phyloP scores from a whole-genome alignment of 1,140 invertebrate genomes.

The Palaemon carinicauda region DNA sequence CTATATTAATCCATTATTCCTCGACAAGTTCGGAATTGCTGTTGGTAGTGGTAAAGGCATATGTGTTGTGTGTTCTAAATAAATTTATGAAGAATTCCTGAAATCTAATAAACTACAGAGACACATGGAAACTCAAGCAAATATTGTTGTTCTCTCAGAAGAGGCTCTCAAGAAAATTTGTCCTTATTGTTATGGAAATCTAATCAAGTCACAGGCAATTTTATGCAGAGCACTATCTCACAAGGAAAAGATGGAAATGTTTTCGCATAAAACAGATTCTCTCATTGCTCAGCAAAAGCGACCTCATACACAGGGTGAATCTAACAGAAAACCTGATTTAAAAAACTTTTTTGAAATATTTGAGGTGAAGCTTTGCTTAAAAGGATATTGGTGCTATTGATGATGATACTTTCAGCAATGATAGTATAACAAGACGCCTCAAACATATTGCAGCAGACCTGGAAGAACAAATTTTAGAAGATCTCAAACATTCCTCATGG shows the following conservation, averaged over 20 bases:
- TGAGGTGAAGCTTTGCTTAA: slow-evolving; percentile 11
- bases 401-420: too few species aligned
- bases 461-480: too few species aligned
- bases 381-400: not conserved
- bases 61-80: slow-evolving; percentile 12
- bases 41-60: not conserved
- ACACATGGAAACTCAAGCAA: slow-evolving; percentile 9
- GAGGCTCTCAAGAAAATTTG: not conserved
- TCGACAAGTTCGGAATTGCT: not conserved
- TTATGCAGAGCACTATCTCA: not conserved
- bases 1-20: not conserved
- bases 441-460: too few species aligned
- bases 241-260: slow-evolving; percentile 7
- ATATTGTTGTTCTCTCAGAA: slow-evolving; percentile 5
- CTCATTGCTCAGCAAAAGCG: slow-evolving; percentile 12
- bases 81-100: not conserved
- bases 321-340: not conserved
- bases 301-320: not conserved
- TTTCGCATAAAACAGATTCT: slow-evolving; percentile 12
- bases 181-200: not conserved
- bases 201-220: not conserved
- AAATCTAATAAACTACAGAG: slow-evolving; percentile 10
- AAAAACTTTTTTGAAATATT: not conserved
- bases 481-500: too few species aligned
- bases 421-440: too few species aligned